These are phyloP conservation scores for Mycalesis mineus DNA, from an alignment of 2,888 invertebrate species.

Conservation along the genomic window DNA sequence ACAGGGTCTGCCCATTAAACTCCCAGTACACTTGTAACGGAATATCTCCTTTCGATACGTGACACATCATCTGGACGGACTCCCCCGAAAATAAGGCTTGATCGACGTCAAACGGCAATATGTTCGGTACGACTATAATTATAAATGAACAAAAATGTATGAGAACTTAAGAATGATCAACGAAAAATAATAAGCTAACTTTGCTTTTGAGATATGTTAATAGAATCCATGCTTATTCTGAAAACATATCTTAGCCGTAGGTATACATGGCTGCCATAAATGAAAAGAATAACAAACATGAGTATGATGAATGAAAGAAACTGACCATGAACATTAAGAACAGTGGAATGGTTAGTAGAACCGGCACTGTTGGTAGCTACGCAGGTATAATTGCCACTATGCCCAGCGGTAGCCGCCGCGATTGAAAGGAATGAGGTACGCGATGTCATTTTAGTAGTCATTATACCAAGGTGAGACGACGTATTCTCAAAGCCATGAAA, in stretches of 20 bases:
- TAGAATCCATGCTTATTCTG: conserved; percentile 65
- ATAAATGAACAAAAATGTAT: conserved; percentile 26
- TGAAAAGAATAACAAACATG: conserved; percentile 27
- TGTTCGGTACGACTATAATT: conserved; percentile 74
- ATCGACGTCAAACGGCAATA: conserved; percentile 81
- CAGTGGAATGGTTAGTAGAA: conserved; percentile 81
- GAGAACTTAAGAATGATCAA: conserved; percentile 37
- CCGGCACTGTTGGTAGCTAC: conserved; percentile 85
- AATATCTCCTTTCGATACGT: conserved; percentile 81
- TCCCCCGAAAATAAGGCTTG: conserved; percentile 81
- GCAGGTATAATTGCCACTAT: conserved; percentile 88
- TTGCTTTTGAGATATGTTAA: conserved; percentile 45
- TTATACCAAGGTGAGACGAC: conserved; percentile 79
- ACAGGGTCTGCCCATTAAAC: conserved; percentile 73
- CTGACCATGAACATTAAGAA: conserved; percentile 77
- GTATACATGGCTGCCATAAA: conserved; percentile 44
- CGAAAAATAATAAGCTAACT: conserved; percentile 47
- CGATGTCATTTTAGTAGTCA: conserved; percentile 81
- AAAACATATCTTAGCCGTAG: conserved; percentile 48
- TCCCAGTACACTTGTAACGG: conserved; percentile 81
- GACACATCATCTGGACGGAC: conserved; percentile 80
- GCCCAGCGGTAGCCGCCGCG: conserved; percentile 81
- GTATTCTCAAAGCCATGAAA: conserved; percentile 81
- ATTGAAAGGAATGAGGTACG: conserved; percentile 85
- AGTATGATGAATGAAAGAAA: conserved; percentile 42